Conservation (phyloP, 2,113 vertebrate genomes). For the Pteropus alecto region DNA sequence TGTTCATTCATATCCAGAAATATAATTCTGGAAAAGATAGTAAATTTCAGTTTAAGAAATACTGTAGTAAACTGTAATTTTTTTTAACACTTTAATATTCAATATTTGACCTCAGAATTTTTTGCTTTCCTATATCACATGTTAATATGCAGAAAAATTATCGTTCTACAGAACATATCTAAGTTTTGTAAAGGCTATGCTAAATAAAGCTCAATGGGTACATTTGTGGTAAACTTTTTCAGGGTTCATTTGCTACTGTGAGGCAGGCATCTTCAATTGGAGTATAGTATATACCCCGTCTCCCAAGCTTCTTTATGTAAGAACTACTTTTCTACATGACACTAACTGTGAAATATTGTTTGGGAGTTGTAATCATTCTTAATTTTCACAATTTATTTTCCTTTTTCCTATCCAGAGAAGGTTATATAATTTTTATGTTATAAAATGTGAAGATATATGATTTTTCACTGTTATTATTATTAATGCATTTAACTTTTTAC, state of each 20-base stretch:
- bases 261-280: not conserved
- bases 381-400: conserved; percentile 7
- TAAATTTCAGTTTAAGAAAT: not conserved
- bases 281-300: not conserved
- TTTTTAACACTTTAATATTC: not conserved
- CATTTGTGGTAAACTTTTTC: not conserved
- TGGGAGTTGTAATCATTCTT: not conserved
- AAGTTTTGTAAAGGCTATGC: not conserved
- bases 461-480: not conserved
- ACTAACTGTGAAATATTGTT: not conserved
- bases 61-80: not conserved
- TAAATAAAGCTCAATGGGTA: not conserved
- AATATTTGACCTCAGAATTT: not conserved
- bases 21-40: not conserved
- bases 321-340: not conserved
- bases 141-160: not conserved
- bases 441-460: not conserved
- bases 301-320: not conserved
- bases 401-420: not conserved
- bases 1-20: not conserved
- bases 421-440: not conserved
- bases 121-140: not conserved
- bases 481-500: not conserved
- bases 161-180: not conserved
- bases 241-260: not conserved